Percentiles rank a stretch among this genome's conserved stretches.
These are phyloP conservation scores for Zootoca vivipara DNA, from an alignment of 2,113 vertebrate genomes.

Conservation along the genomic window DNA sequence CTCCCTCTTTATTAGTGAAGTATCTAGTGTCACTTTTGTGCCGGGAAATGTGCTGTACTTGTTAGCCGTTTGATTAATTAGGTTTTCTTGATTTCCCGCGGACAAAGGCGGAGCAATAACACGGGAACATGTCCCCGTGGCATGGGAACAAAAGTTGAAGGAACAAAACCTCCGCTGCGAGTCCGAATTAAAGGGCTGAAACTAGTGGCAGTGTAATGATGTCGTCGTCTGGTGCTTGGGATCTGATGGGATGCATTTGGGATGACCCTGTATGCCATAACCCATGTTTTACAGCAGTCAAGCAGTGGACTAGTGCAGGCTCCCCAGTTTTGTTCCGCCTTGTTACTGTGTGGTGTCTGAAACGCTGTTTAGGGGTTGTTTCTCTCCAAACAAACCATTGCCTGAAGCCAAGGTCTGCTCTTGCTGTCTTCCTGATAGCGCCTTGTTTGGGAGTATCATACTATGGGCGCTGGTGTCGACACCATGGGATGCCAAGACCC, in stretches of 20 bases:
- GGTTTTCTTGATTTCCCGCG: not conserved
- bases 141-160: not conserved
- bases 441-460: too few species aligned
- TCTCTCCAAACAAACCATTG: not conserved
- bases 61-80: not conserved
- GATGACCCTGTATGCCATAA: not conserved
- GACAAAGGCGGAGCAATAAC: conserved; percentile 41
- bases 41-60: not conserved
- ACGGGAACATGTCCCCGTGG: not conserved
- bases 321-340: too few species aligned
- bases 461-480: not conserved
- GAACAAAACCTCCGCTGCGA: not conserved
- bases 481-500: not conserved
- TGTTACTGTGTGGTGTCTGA: not conserved
- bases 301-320: not conserved
- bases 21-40: conserved; percentile 23
- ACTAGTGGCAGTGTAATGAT: conserved; percentile 1
- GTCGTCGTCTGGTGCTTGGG: not conserved
- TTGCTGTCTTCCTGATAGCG: not conserved
- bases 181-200: not conserved
- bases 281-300: not conserved
- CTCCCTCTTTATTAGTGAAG: not conserved
- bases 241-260: not conserved
- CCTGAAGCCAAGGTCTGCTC: not conserved
- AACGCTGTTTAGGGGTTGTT: not conserved